Percentiles rank a stretch among this genome's conserved stretches.
These are phyloP conservation scores for Abrostola tripartita DNA, from an alignment of 2,888 invertebrate species.

Conservation along the genomic window DNA sequence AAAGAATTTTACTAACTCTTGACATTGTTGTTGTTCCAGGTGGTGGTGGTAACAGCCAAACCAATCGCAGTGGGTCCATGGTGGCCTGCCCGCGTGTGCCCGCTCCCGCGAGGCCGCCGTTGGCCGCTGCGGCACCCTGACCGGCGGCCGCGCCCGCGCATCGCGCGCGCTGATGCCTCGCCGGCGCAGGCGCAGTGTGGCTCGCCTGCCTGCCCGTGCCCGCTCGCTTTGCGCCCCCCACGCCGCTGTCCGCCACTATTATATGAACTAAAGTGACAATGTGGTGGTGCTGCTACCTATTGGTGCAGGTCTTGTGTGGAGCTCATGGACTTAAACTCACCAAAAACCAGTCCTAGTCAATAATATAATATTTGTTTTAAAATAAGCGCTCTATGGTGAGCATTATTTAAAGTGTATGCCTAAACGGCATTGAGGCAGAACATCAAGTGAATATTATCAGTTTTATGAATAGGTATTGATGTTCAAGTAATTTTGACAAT, in stretches of 20 bases:
- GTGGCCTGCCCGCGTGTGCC: slow-evolving; percentile 91
- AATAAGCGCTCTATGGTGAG: slow-evolving; percentile 27
- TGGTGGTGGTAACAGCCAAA: slow-evolving; percentile 74
- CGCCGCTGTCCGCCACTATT: slow-evolving; percentile 68
- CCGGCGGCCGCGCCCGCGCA: slow-evolving; percentile 77
- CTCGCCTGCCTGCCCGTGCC: slow-evolving; percentile 80
- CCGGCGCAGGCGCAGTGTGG: slow-evolving; percentile 76
- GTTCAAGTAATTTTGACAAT: slow-evolving; percentile 64
- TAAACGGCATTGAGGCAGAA: slow-evolving; percentile 39
- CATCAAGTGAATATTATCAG: slow-evolving; percentile 32
- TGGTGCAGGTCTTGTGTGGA: slow-evolving; percentile 30
- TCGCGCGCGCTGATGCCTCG: slow-evolving; percentile 82
- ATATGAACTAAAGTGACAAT: slow-evolving; percentile 30
- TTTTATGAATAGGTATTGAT: slow-evolving; percentile 43
- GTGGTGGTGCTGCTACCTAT: slow-evolving; percentile 16
- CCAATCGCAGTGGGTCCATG: slow-evolving; percentile 81
- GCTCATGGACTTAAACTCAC: slow-evolving; percentile 42
- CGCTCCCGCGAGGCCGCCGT: slow-evolving; percentile 79
- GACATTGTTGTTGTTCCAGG: slow-evolving; percentile 62
- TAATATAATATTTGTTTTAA: slow-evolving; percentile 40
- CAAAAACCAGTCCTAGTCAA: slow-evolving; percentile 59
- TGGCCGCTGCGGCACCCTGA: slow-evolving; percentile 86
- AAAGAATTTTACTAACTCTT: neutral
- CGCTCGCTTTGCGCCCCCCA: slow-evolving; percentile 65
- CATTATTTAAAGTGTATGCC: slow-evolving; percentile 35